These are phyloP conservation scores for Melanotaenia boesemani DNA, from an alignment of 2,797 vertebrate species.

Conservation along the genomic window DNA sequence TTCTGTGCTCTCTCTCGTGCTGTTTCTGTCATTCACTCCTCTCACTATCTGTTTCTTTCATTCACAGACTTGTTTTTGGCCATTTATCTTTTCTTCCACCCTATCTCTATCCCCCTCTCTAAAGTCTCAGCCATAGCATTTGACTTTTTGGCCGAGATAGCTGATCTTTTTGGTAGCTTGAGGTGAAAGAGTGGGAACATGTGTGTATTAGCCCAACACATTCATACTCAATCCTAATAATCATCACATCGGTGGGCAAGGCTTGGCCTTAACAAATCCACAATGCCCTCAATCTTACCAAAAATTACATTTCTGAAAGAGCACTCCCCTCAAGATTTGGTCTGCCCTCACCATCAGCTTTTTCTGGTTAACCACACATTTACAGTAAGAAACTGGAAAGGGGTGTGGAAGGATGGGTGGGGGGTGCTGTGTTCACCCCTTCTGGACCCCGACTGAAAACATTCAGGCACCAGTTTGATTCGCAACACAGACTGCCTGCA, in stretches of 20 bases:
- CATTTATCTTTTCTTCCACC: slow-evolving; percentile 20
- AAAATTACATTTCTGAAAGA: slow-evolving; percentile 56
- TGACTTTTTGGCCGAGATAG: slow-evolving; percentile 30
- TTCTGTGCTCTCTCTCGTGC: slow-evolving; percentile 70
- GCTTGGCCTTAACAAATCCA: slow-evolving; percentile 57
- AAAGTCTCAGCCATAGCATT: slow-evolving; percentile 16
- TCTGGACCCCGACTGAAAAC: slow-evolving; percentile 48
- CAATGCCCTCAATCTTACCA: slow-evolving; percentile 50
- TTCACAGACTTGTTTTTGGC: slow-evolving; percentile 56
- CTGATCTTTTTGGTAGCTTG: slow-evolving; percentile 20
- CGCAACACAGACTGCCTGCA: slow-evolving; percentile 31
- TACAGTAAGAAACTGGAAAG: slow-evolving; percentile 76
- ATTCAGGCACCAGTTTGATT: slow-evolving; percentile 54
- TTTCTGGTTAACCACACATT: slow-evolving; percentile 84
- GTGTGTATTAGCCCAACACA: slow-evolving; percentile 9
- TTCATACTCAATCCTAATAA: slow-evolving; percentile 38
- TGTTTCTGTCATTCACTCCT: slow-evolving; percentile 61
- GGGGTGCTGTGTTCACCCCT: slow-evolving; percentile 47
- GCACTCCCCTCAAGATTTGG: slow-evolving; percentile 55
- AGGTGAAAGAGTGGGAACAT: slow-evolving; percentile 24
- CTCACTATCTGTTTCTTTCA: slow-evolving; percentile 72
- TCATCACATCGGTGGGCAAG: slow-evolving; percentile 29
- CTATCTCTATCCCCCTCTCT: slow-evolving; percentile 24
- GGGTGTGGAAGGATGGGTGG: slow-evolving; percentile 39
- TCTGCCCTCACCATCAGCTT: slow-evolving; percentile 72